These are phyloP conservation scores for Circaetus cinerascens DNA, from an alignment of 2,113 vertebrate species.

Conservation along the genomic window DNA sequence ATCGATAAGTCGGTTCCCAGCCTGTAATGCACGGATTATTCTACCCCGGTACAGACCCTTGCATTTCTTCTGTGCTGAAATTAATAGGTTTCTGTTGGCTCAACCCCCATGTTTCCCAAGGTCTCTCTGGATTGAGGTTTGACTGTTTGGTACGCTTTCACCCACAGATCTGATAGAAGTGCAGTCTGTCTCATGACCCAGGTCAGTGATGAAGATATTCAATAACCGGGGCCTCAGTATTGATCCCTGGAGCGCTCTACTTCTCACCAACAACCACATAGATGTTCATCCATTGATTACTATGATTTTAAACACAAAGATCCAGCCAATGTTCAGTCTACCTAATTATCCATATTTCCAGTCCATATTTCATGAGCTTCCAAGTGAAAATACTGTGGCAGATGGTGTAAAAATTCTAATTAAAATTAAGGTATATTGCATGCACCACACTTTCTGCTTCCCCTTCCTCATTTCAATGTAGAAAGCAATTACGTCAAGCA, in stretches of 20 bases:
- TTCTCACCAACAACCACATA: background rate
- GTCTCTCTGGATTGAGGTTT: background rate
- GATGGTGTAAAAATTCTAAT: constrained; percentile 5
- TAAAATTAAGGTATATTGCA: constrained; percentile 3
- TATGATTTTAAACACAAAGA: background rate
- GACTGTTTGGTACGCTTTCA: background rate
- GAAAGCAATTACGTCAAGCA: background rate
- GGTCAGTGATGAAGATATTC: background rate
- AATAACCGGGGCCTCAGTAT: background rate
- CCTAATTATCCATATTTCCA: background rate
- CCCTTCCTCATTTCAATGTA: background rate
- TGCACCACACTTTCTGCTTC: background rate
- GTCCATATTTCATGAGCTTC: background rate
- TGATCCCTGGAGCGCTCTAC: background rate
- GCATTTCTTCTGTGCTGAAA: background rate
- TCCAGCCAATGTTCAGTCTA: background rate
- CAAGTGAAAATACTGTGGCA: constrained; percentile 3
- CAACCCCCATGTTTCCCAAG: background rate
- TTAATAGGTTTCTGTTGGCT: background rate
- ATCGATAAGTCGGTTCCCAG: background rate
- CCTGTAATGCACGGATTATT: background rate
- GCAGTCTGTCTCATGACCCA: background rate
- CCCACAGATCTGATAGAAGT: background rate
- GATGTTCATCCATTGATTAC: background rate
- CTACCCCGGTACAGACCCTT: background rate